Percentiles rank a stretch among this genome's conserved stretches.
Evolutionary conservation across 2,888 invertebrate species (phyloP).

Genomic region (Nebria salina): DNA sequence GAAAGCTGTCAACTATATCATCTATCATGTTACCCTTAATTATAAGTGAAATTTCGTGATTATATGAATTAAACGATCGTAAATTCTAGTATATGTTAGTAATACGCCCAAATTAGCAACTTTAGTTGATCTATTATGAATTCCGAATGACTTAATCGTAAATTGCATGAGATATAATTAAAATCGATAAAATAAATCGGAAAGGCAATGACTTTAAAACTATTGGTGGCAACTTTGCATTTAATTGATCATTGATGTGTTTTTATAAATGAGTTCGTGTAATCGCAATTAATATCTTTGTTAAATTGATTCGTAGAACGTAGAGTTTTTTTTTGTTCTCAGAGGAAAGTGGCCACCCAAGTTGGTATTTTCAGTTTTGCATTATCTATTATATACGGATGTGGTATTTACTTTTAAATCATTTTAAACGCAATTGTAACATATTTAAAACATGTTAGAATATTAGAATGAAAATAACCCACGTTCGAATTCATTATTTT

Average conservation of each 20-base stretch:
- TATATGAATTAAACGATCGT: no score
- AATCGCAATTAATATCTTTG: constrained; percentile 25
- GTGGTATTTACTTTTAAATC: neutral
- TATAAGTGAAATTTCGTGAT: no score
- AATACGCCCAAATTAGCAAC: no score
- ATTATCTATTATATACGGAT: neutral
- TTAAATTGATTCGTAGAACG: constrained; percentile 19
- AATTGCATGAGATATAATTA: neutral
- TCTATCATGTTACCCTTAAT: no score
- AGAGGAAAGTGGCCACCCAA: constrained; percentile 5
- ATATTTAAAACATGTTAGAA: no score
- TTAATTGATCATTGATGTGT: constrained; percentile 16
- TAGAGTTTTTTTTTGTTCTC: neutral
- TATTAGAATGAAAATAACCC: no score
- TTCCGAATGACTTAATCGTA: neutral
- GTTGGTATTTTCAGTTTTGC: neutral
- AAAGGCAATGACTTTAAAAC: neutral
- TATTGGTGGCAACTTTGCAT: constrained; percentile 5
- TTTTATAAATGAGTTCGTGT: constrained; percentile 27
- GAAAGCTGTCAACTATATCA: no score
- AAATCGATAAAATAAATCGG: neutral
- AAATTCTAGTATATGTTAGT: no score
- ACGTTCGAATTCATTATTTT: no score
- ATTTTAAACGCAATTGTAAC: no score
- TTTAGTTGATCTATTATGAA: no score